Conservation (phyloP, 1,140 invertebrate species). For the Drosophila sp. region DNA sequence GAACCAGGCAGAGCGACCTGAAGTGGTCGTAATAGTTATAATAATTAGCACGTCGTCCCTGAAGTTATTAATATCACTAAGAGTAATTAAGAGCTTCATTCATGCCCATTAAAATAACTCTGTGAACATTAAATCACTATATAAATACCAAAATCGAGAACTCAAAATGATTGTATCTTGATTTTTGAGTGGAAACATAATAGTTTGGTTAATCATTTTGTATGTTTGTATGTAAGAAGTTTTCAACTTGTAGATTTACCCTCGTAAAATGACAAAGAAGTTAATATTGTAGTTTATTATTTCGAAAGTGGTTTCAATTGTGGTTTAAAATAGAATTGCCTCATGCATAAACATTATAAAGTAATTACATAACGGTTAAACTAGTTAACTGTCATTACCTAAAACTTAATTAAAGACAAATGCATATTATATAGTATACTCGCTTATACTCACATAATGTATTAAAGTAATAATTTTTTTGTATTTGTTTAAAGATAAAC, state of each 20-base stretch:
- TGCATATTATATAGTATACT: neutral
- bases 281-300: neutral
- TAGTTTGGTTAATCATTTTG: too few species aligned
- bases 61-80: too few species aligned
- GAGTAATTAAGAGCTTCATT: too few species aligned
- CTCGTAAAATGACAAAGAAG: neutral
- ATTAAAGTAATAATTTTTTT: slow-evolving; percentile 5
- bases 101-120: too few species aligned
- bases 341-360: slow-evolving; percentile 9
- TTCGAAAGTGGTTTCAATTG: neutral
- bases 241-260: neutral
- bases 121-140: too few species aligned
- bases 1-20: too few species aligned
- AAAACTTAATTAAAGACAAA: neutral
- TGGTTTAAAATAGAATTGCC: neutral
- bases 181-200: too few species aligned
- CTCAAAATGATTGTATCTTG: too few species aligned
- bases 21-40: too few species aligned
- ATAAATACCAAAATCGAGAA: too few species aligned
- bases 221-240: too few species aligned
- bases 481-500: neutral
- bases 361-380: slow-evolving; percentile 3
- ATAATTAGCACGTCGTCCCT: too few species aligned
- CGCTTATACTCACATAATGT: neutral
- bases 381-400: slow-evolving; percentile 7